Conservation (phyloP, 2,888 invertebrate species). For the Catotricha subobsoleta region DNA sequence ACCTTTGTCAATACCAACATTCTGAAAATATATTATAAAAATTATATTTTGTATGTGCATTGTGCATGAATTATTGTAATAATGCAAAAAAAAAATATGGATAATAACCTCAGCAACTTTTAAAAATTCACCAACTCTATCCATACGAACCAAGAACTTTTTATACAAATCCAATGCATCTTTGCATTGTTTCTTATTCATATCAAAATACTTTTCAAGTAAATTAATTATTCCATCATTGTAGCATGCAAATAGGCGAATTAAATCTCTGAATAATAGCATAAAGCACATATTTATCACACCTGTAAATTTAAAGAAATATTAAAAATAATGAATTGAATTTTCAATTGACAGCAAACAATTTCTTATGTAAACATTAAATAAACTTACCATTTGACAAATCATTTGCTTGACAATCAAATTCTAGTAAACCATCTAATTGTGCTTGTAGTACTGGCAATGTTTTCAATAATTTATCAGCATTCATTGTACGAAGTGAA, state of each 20-base stretch:
- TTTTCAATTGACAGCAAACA: neutral
- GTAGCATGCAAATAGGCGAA: constrained; percentile 96
- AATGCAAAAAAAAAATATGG: constrained; percentile 10
- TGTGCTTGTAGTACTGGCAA: constrained; percentile 90
- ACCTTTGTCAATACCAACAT: constrained; percentile 95
- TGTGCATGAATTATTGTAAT: constrained; percentile 1
- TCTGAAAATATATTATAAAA: constrained; percentile 28
- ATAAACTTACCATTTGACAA: constrained; percentile 61
- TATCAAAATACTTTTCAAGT: constrained; percentile 97
- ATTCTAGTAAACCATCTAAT: constrained; percentile 87
- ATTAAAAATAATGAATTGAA: neutral
- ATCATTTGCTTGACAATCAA: constrained; percentile 92
- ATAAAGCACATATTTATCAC: constrained; percentile 99
- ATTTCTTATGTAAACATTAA: neutral
- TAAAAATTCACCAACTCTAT: constrained; percentile 93
- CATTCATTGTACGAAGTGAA: constrained; percentile 88
- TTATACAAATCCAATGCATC: constrained; percentile 97
- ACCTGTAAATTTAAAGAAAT: constrained; percentile 25
- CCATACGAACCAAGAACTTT: constrained; percentile 96
- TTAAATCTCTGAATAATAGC: constrained; percentile 96
- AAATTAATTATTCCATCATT: constrained; percentile 99
- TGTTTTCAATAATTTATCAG: constrained; percentile 92
- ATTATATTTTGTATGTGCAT: neutral
- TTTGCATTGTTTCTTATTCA: constrained; percentile 98
- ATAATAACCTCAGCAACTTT: constrained; percentile 53